phyloP scores from a whole-genome alignment of 1,140 invertebrate genomes.

The Sitobion miscanthi region DNA sequence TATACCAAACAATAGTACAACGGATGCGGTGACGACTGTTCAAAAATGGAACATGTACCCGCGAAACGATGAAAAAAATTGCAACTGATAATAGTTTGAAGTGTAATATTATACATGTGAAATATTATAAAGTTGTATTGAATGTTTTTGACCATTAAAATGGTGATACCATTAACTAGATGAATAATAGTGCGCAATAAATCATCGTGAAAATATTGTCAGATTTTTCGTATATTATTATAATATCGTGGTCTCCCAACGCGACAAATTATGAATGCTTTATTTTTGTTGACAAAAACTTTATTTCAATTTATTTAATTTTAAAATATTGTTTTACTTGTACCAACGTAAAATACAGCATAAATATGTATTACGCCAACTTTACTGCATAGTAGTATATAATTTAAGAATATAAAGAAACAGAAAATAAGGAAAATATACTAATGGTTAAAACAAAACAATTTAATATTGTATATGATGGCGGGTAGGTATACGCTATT shows the following conservation, averaged over 20 bases:
- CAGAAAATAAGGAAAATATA: neutral
- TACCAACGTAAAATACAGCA: neutral
- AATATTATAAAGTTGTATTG: neutral
- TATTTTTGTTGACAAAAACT: neutral
- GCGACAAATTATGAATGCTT: neutral
- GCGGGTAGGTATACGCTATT: neutral
- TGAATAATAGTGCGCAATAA: constrained; percentile 8
- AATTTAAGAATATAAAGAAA: constrained; percentile 2
- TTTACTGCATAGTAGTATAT: neutral
- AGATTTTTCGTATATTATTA: neutral
- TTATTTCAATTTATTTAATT: constrained; percentile 7
- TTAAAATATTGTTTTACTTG: neutral
- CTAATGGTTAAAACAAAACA: constrained; percentile 2
- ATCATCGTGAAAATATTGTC: neutral
- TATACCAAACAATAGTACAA: neutral
- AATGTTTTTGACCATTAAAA: constrained; percentile 29
- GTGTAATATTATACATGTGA: neutral
- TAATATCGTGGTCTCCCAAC: neutral
- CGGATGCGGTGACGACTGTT: neutral
- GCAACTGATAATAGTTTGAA: neutral
- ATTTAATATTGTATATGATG: neutral
- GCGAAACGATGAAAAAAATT: neutral
- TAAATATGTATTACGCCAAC: neutral
- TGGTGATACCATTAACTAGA: neutral
- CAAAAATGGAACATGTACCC: neutral